A percentile compares a stretch with the other conserved stretches of the same genome.
Evolutionary conservation across 2,797 vertebrate species (phyloP).

Genomic region (Falco berigora): DNA sequence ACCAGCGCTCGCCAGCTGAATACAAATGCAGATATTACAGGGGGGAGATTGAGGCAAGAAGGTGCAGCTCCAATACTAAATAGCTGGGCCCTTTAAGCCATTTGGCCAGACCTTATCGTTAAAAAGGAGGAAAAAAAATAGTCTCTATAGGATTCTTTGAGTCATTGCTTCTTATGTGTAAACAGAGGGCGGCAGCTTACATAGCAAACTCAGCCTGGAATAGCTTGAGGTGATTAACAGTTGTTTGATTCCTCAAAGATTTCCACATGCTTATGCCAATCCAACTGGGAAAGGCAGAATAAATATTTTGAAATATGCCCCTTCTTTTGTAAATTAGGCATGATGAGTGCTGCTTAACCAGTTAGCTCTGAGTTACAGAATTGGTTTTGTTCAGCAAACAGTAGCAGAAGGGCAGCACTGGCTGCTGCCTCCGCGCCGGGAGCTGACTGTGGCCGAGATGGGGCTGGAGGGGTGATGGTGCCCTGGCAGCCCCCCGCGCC

Average conservation of each 20-base stretch:
- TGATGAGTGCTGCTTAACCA: slow-evolving; percentile 20
- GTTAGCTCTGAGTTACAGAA: background rate
- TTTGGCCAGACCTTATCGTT: slow-evolving; percentile 33
- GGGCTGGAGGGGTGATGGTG: background rate
- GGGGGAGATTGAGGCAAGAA: background rate
- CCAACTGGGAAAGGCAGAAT: slow-evolving; percentile 66
- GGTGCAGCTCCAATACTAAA: slow-evolving; percentile 60
- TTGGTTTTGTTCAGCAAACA: slow-evolving; percentile 11
- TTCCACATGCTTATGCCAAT: slow-evolving; percentile 53
- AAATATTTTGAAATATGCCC: slow-evolving; percentile 68
- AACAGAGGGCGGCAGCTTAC: slow-evolving; percentile 66
- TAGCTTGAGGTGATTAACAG: slow-evolving; percentile 58
- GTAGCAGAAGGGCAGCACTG: background rate
- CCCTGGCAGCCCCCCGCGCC: background rate
- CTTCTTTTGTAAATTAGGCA: slow-evolving; percentile 65
- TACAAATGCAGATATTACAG: slow-evolving; percentile 57
- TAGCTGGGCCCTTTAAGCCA: slow-evolving; percentile 53
- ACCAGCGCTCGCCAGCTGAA: background rate
- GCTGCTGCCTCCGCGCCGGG: background rate
- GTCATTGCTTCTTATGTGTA: slow-evolving; percentile 35
- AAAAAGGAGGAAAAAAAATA: background rate
- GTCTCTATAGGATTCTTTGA: slow-evolving; percentile 49
- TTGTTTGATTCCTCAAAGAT: slow-evolving; percentile 57
- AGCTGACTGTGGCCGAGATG: background rate
- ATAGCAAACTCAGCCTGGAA: slow-evolving; percentile 61